Base-by-base conservation (phyloP, 2,113 vertebrate genomes). In the Pollachius pollachius region DNA sequence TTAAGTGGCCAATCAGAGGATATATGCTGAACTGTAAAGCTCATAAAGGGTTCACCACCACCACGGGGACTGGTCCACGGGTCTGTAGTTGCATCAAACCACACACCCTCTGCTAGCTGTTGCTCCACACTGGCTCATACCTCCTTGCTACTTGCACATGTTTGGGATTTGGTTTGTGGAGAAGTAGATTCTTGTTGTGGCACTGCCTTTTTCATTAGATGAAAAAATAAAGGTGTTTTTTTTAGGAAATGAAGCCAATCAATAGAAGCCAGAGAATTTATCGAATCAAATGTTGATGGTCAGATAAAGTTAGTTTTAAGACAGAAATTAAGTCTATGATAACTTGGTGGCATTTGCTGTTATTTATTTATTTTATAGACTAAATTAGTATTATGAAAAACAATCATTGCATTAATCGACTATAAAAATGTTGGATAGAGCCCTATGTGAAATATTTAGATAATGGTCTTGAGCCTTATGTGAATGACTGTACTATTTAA, bases 1-100 rank as follows among this genome's bases (percentile, higher is more conserved):
- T 62, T 59, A 6, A 76, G 68, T 25, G 71, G 68, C 74, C 57
- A 76, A 62, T 76, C 68, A 16, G 64, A 52, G 63, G 62, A 58
- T 23, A 69, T 21, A 48, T 64, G 60, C 8, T 69, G 67, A 7
- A 69, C 54, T 19, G 67, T 75, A 48, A 69, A 75, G 34, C 67
- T 65, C 19, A 65, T 64, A 7, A 37, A 75, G 19, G 56, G 30
- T 30, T 75, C 63, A 21, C 67, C 67, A 3, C 61, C 62, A 23
- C 73, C 73, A 66, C 68, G 15, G 19, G 30, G 52, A 21, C 68
- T 70, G 27, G 73, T 75, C 63, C 68, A 75, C 18, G 65, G 62
- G 68, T 66, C 62, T 19, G 60, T 64, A 15, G 69, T 64, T 30
- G 48, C 69, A 16, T 11, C 52, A 66, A 65, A 66, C 63, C 70